Conservation (phyloP, 2,113 vertebrate genomes). For the Microtus ochrogaster region DNA sequence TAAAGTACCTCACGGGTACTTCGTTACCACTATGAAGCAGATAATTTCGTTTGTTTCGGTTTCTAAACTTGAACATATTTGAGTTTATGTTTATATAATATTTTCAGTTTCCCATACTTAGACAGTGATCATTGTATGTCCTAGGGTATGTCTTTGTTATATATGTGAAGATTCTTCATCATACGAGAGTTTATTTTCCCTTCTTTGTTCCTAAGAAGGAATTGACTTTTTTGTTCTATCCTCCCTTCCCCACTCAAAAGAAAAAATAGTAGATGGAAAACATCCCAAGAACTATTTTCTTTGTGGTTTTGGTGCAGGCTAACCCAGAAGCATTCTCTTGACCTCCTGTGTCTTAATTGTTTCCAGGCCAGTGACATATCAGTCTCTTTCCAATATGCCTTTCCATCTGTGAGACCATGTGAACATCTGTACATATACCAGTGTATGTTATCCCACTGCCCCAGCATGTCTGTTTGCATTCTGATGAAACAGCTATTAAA, state of each 20-base stretch:
- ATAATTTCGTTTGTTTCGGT: conserved; percentile 22
- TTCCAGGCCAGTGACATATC: background rate
- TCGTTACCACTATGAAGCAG: background rate
- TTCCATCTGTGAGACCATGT: conserved; percentile 36
- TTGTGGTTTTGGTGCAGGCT: background rate
- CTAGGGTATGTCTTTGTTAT: background rate
- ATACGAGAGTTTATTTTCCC: conserved; percentile 22
- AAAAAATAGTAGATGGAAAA: background rate
- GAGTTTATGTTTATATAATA: conserved; percentile 27
- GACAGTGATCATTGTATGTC: background rate
- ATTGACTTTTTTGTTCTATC: background rate
- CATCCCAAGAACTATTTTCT: background rate
- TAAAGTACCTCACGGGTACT: background rate
- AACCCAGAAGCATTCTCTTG: conserved; percentile 39
- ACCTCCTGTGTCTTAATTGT: background rate
- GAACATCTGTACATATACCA: conserved; percentile 13
- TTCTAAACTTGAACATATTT: conserved; percentile 35
- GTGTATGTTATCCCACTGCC: background rate
- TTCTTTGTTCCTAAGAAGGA: background rate
- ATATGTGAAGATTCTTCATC: conserved; percentile 13
- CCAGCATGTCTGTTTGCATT: background rate
- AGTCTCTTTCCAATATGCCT: background rate
- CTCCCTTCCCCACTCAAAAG: background rate
- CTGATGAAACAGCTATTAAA: conserved; percentile 33
- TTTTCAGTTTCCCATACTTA: background rate